A percentile compares a stretch with the other conserved stretches of the same genome.
These are phyloP conservation scores for Pachyrhynchus sulphureomaculatus DNA, from an alignment of 1,140 invertebrate species.

Conservation along the genomic window DNA sequence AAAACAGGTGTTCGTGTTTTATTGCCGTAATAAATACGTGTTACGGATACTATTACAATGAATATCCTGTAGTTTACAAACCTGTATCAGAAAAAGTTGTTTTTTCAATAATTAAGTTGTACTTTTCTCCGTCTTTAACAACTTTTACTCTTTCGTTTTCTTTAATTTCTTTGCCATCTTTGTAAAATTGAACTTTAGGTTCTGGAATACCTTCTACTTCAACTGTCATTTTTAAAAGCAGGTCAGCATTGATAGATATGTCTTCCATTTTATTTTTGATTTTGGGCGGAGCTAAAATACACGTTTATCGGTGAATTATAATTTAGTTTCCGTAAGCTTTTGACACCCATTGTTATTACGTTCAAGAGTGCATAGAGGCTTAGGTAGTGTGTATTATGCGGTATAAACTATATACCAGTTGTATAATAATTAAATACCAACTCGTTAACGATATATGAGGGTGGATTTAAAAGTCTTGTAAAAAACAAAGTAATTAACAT, in stretches of 20 bases:
- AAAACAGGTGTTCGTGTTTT: too few species aligned
- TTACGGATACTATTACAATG: too few species aligned
- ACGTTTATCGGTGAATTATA: neutral
- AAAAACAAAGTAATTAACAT: too few species aligned
- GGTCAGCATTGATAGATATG: slow-evolving; percentile 66
- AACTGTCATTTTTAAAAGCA: slow-evolving; percentile 70
- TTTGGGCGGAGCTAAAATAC: slow-evolving; percentile 68
- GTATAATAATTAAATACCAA: too few species aligned
- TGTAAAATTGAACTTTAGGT: slow-evolving; percentile 82
- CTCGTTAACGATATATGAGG: too few species aligned
- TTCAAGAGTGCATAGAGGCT: neutral
- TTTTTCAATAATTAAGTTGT: slow-evolving; percentile 78
- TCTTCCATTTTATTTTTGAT: slow-evolving; percentile 79
- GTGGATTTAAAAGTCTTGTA: too few species aligned
- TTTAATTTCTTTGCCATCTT: slow-evolving; percentile 76
- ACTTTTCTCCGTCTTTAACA: slow-evolving; percentile 65
- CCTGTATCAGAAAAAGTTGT: slow-evolving; percentile 84
- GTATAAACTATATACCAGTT: too few species aligned
- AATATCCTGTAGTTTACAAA: too few species aligned
- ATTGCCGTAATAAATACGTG: too few species aligned
- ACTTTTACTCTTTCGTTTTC: slow-evolving; percentile 70
- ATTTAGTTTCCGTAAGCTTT: neutral
- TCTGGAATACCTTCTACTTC: slow-evolving; percentile 82
- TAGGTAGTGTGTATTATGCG: too few species aligned
- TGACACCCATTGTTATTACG: neutral